These are phyloP conservation scores for Melanerpes formicivorus DNA, from an alignment of 2,113 vertebrate species.

Conservation along the genomic window DNA sequence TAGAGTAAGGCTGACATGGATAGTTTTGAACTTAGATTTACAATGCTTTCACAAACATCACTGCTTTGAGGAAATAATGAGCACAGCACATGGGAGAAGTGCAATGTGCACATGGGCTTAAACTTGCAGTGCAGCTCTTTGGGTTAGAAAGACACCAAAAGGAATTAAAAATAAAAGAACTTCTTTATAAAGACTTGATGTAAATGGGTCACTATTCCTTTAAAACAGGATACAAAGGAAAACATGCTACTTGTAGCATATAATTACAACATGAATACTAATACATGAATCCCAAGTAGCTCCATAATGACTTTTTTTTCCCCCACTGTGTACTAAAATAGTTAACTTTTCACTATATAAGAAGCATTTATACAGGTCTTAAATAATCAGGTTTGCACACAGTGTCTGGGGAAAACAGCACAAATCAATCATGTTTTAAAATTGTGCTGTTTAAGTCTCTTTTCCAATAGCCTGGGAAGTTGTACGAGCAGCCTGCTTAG, in stretches of 20 bases:
- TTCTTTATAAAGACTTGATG: not conserved
- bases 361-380: not conserved
- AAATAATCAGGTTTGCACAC: not conserved
- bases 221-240: not conserved
- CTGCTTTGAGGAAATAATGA: not conserved
- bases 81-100: not conserved
- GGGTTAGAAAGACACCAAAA: not conserved
- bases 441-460: not conserved
- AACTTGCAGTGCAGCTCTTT: not conserved
- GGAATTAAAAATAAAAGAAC: not conserved
- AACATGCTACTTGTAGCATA: not conserved
- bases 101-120: accelerated
- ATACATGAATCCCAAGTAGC: not conserved
- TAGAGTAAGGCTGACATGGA: not conserved
- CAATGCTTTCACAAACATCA: not conserved
- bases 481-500: not conserved
- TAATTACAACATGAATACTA: not conserved
- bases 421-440: not conserved
- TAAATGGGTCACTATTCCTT: not conserved
- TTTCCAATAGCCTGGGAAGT: not conserved
- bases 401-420: not conserved
- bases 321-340: not conserved
- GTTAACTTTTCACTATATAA: not conserved
- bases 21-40: not conserved
- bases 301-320: not conserved